Conservation (phyloP, 2,888 invertebrate species). For the Nowickia ferox region DNA sequence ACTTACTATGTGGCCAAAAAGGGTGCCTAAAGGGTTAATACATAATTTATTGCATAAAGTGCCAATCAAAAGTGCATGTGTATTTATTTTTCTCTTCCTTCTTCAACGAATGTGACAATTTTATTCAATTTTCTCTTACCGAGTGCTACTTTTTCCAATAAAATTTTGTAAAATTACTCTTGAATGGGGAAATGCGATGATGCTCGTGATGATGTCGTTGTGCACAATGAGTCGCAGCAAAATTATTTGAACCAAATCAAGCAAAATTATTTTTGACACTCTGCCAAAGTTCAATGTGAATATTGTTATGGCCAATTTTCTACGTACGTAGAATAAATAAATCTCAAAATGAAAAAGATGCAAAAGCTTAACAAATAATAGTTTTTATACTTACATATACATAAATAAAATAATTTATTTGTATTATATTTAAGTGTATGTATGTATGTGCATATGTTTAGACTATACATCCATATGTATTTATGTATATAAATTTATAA, state of each 20-base stretch:
- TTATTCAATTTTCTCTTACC: slow-evolving; percentile 20
- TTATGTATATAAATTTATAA: neutral
- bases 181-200: slow-evolving; percentile 22
- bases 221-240: slow-evolving; percentile 39
- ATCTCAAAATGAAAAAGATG: slow-evolving; percentile 44
- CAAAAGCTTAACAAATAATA: slow-evolving; percentile 2
- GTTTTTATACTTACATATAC: neutral
- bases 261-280: slow-evolving; percentile 75
- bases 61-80: slow-evolving; percentile 14
- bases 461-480: neutral
- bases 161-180: slow-evolving; percentile 43
- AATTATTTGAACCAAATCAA: slow-evolving; percentile 37
- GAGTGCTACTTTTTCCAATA: slow-evolving; percentile 36
- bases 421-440: too few relatives aligned
- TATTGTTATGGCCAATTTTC: slow-evolving; percentile 70
- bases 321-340: slow-evolving; percentile 57
- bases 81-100: slow-evolving; percentile 14
- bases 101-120: slow-evolving; percentile 10
- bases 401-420: neutral
- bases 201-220: slow-evolving; percentile 22
- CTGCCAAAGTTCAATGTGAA: slow-evolving; percentile 80
- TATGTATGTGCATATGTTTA: neutral
- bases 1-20: too few relatives aligned
- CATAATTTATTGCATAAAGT: slow-evolving; percentile 43
- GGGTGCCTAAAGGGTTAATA: slow-evolving; percentile 23